Percentiles rank a stretch among this genome's conserved stretches.
Evolutionary conservation across 2,797 vertebrate species (phyloP).

Genomic region (Lophotriccus pileatus): DNA sequence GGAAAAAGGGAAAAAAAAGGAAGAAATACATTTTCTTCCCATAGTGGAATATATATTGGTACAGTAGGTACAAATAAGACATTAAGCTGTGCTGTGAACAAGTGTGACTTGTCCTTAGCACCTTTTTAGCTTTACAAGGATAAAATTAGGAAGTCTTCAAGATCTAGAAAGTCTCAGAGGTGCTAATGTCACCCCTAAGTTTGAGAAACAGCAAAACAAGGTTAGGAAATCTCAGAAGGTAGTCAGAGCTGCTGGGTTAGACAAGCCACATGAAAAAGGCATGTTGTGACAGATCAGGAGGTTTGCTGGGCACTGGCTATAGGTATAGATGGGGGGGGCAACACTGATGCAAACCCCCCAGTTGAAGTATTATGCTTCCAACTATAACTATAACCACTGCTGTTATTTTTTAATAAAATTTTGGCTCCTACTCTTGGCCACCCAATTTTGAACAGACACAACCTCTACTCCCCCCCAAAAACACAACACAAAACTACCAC

Average conservation of each 20-base stretch:
- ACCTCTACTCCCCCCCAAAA: background rate
- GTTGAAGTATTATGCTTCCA: background rate
- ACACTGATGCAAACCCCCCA: background rate
- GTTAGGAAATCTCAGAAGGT: background rate
- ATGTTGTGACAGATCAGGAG: background rate
- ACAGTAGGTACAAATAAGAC: background rate
- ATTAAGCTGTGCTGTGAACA: accelerated
- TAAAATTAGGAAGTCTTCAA: background rate
- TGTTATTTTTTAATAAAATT: background rate
- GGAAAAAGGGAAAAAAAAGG: background rate
- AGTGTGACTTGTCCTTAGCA: background rate
- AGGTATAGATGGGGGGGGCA: accelerated
- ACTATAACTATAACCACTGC: background rate
- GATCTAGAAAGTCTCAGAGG: background rate
- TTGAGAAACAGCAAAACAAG: background rate
- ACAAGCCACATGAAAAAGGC: background rate
- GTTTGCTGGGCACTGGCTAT: background rate
- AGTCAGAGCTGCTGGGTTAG: background rate
- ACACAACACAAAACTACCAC: background rate
- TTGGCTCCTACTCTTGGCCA: background rate
- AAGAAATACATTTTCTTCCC: background rate
- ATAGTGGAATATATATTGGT: background rate
- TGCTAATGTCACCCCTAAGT: background rate
- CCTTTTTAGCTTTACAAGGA: background rate
- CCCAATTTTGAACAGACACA: background rate